Percentiles rank a stretch among this genome's conserved stretches.
phyloP scores from a whole-genome alignment of 2,888 invertebrate genomes.

The Physocephala rufipes region DNA sequence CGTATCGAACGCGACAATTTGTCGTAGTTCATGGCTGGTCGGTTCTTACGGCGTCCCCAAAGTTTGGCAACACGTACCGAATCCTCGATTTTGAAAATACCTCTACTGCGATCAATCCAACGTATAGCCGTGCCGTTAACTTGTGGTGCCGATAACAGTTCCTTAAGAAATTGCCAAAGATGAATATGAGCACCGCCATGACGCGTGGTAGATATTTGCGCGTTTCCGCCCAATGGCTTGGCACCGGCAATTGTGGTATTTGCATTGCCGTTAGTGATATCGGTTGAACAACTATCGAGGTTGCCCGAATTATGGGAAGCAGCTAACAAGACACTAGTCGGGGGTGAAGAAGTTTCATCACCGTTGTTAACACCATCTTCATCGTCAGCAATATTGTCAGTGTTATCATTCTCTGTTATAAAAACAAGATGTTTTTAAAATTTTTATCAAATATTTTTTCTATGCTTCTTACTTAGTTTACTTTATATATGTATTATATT shows the following conservation, averaged over 20 bases:
- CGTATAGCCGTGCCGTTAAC: conserved; percentile 93
- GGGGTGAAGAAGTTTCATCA: conserved; percentile 63
- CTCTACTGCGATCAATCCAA: conserved; percentile 94
- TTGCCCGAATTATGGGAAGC: conserved; percentile 23
- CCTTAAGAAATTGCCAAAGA: conserved; percentile 98
- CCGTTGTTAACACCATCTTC: conserved; percentile 61
- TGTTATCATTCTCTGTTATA: too few species aligned
- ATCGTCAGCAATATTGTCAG: neutral
- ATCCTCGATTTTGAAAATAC: conserved; percentile 99
- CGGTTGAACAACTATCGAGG: conserved; percentile 40
- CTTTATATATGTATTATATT: too few species aligned
- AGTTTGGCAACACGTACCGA: conserved; percentile 95
- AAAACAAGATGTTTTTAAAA: neutral
- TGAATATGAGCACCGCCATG: conserved; percentile 86
- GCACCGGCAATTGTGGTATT: conserved; percentile 49
- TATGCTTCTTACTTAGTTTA: neutral
- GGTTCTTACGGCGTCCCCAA: conserved; percentile 98
- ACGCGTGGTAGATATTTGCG: conserved; percentile 41
- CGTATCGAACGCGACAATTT: conserved; percentile 96
- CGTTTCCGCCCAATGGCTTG: conserved; percentile 43
- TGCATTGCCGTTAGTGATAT: conserved; percentile 45
- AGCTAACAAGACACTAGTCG: conserved; percentile 37
- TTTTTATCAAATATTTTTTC: neutral
- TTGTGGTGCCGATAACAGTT: conserved; percentile 88
- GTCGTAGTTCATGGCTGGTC: conserved; percentile 99